Base-by-base conservation (phyloP, 2,888 invertebrate species). In the Nomada lathburiana region DNA sequence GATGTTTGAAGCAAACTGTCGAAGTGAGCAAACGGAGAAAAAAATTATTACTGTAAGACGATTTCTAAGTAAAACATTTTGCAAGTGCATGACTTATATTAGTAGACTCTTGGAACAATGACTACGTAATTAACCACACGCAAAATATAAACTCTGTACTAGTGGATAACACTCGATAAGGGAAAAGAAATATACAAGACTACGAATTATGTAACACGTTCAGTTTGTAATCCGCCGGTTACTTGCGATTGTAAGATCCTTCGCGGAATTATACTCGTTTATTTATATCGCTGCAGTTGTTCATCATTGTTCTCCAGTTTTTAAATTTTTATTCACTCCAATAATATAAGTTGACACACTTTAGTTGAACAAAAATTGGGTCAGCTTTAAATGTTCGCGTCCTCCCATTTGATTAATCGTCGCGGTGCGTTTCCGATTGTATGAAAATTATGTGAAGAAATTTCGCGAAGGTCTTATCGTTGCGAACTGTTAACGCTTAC, bases 211-310 rank as follows among this genome's bases (percentile, higher is more conserved):
- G 82, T 89, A 88, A 90, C 78, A 86, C 83, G 84, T 89, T 91
- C 88, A 86, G 89, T 91, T 91, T 89, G 89, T 90, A 87, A 91
- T 88, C 84, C 69, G 88, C 86, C 88, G 88, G 82, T 86, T 83
- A 81, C 77, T 64, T 62, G 85, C 85, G 79, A 79, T 77, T 69
- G 62, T 86, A 67, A 76, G 81, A 81, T 80, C 67, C 74, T 85
- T 85, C 80, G 85, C 78, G 80, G 75, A 81, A 79, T 85, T 85
- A 36, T 26, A 26, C 53, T 77, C 74, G 7, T 36, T 36, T 36
- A 7, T 36, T 36, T 36, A 36, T 36, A 36, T 36, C 36, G 36
- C 7, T 36, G 36, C 36, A 36, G 36, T 36, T 36, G 36, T 7
- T 36, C 47, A 71, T 53, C 23, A 23, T 69, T 47, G 67, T 70